These are phyloP conservation scores for Atlantisia rogersi DNA, from an alignment of 2,113 vertebrate genomes.

Conservation along the genomic window DNA sequence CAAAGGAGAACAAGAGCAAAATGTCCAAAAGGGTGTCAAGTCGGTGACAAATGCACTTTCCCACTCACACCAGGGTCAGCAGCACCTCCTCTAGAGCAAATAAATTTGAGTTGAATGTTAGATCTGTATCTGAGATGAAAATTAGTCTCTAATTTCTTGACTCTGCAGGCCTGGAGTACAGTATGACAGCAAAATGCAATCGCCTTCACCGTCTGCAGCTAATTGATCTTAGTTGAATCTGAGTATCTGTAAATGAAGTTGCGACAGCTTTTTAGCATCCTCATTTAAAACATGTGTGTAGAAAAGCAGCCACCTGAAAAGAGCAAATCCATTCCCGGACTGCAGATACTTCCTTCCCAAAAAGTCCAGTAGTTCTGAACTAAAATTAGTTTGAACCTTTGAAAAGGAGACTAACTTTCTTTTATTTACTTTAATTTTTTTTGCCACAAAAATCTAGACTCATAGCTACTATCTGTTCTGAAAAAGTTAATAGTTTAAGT, in stretches of 20 bases:
- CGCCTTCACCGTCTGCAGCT: neutral
- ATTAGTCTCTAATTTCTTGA: neutral
- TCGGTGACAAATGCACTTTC: neutral
- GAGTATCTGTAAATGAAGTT: neutral
- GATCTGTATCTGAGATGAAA: neutral
- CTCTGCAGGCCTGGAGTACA: neutral
- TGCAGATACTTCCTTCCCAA: neutral
- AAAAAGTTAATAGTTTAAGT: neutral
- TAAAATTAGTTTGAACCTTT: slow-evolving; percentile 5
- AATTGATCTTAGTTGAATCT: neutral
- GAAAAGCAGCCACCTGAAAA: neutral
- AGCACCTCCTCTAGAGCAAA: neutral
- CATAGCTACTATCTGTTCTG: neutral
- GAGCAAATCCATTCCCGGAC: neutral
- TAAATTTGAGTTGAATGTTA: neutral
- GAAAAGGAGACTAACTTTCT: neutral
- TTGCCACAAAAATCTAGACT: neutral
- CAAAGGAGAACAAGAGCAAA: neutral
- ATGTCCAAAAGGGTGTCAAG: neutral
- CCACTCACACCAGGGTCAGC: neutral
- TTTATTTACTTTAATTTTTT: neutral
- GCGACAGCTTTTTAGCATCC: neutral
- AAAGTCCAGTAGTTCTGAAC: neutral
- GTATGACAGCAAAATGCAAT: neutral
- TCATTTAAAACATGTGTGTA: neutral